Conservation (phyloP, 2,888 invertebrate genomes). For the Molorchus minor region DNA sequence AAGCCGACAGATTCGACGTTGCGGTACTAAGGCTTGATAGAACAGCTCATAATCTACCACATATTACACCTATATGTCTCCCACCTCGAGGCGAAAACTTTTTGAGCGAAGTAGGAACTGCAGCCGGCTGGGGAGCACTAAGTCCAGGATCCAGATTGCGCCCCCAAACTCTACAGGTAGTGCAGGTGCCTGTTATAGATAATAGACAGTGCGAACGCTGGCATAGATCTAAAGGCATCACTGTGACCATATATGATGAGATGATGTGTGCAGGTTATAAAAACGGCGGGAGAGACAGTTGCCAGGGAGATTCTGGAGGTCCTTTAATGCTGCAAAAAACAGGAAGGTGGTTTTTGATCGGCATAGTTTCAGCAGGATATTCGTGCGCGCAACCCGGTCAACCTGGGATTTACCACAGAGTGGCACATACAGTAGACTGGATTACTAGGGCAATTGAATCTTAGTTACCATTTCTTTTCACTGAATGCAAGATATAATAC, state of each 20-base stretch:
- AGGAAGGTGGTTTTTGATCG: constrained; percentile 88
- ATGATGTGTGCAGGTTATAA: constrained; percentile 96
- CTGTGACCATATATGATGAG: constrained; percentile 91
- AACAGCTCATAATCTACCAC: constrained; percentile 89
- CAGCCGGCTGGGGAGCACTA: constrained; percentile 93
- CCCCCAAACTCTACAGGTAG: constrained; percentile 89
- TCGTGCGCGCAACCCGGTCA: constrained; percentile 93
- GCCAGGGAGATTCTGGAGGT: constrained; percentile 86
- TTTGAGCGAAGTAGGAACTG: constrained; percentile 90
- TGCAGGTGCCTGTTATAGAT: constrained; percentile 93
- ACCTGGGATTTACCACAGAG: constrained; percentile 93
- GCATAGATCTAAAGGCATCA: constrained; percentile 80
- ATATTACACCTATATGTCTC: constrained; percentile 90
- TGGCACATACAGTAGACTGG: constrained; percentile 92
- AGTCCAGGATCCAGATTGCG: constrained; percentile 84
- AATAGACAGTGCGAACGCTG: constrained; percentile 78
- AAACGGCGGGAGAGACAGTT: constrained; percentile 83
- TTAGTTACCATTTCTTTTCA: constrained; percentile 17
- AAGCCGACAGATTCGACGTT: constrained; percentile 90
- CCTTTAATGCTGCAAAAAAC: constrained; percentile 89
- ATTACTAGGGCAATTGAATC: constrained; percentile 74
- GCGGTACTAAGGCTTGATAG: constrained; percentile 88
- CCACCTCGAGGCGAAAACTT: constrained; percentile 91
- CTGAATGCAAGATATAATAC: not conserved
- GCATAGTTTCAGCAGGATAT: constrained; percentile 89